Evolutionary conservation across 2,113 vertebrate genomes (phyloP).

Genomic region (Equus przewalskii): DNA sequence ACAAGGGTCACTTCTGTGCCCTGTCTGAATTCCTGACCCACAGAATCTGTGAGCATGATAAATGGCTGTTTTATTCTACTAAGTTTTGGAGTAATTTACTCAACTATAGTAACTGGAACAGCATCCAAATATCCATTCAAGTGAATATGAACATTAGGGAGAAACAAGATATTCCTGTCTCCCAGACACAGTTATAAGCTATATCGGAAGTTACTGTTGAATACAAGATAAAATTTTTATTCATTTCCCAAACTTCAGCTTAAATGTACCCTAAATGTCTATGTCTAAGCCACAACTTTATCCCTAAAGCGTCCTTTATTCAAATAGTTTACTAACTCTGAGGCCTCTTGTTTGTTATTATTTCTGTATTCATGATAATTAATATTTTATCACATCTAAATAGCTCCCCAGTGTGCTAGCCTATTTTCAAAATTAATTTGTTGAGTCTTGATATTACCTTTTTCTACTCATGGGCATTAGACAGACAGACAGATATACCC

Average conservation of each 20-base stretch:
- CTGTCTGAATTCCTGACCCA: constrained; percentile 55
- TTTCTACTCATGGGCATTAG: background rate
- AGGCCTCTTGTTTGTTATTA: background rate
- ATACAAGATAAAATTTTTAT: background rate
- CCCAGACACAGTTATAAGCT: background rate
- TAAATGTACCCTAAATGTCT: background rate
- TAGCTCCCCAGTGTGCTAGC: background rate
- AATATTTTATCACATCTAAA: constrained; percentile 22
- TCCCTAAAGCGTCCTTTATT: background rate
- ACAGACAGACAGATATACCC: background rate
- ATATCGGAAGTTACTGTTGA: background rate
- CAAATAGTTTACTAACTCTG: background rate
- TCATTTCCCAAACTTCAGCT: background rate
- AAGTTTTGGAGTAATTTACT: constrained; percentile 59
- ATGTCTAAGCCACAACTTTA: background rate
- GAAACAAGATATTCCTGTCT: constrained; percentile 30
- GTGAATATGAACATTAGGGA: background rate
- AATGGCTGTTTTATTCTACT: constrained; percentile 59
- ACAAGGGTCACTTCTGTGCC: constrained; percentile 50
- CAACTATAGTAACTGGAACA: constrained; percentile 68
- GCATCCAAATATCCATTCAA: constrained; percentile 62
- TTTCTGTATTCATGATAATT: background rate
- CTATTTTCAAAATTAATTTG: constrained; percentile 3
- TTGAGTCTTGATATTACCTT: background rate
- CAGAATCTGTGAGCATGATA: constrained; percentile 63